Evolutionary conservation across 2,888 invertebrate species (phyloP), one percentile per base, ranked within the genome.

Genomic region (Xanthia icteritia): DNA sequence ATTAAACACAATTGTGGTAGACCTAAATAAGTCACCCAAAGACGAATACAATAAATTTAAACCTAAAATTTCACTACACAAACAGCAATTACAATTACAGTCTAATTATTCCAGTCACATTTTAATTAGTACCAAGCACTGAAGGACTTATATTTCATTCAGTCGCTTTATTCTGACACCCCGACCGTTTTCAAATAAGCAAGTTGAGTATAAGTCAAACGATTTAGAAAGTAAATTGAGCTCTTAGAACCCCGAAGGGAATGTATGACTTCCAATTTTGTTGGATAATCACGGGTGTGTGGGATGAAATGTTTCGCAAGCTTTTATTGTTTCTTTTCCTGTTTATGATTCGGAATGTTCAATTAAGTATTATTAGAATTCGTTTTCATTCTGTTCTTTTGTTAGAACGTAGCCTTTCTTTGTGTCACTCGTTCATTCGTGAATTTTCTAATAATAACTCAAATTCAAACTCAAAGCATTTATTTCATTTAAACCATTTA

Each of bases 181-280:
- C 67, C 79, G 48, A 65, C 64, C 73, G 72, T 81, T 77, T 79
- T 83, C 82, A 86, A 87, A 85, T 84, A 84, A 87, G 58, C 75
- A 69, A 54, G 69, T 81, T 66, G 56, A 70, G 75, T 76, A 74
- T 80, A 82, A 81, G 66, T 75, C 81, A 67, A 80, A 64, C 68
- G 69, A 86, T 84, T 85, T 80, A 66, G 72, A 77, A 83, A 83
- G 83, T 82, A 77, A 79, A 79, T 82, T 79, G 70, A 76, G 73
- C 64, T 79, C 74, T 68, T 64, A 72, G 54, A 54, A 65, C 61
- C 76, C 66, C 48, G 71, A 73, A 75, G 71, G 67, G 65, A 77
- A 86, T 79, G 64, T 76, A 77, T 76, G 79, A 66, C 65, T 80
- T 80, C 58, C 76, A 75, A 86, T 83, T 83, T 83, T 76, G 79